phyloP scores from a whole-genome alignment of 2,113 vertebrate species.

The Paradoxurus hermaphroditus region DNA sequence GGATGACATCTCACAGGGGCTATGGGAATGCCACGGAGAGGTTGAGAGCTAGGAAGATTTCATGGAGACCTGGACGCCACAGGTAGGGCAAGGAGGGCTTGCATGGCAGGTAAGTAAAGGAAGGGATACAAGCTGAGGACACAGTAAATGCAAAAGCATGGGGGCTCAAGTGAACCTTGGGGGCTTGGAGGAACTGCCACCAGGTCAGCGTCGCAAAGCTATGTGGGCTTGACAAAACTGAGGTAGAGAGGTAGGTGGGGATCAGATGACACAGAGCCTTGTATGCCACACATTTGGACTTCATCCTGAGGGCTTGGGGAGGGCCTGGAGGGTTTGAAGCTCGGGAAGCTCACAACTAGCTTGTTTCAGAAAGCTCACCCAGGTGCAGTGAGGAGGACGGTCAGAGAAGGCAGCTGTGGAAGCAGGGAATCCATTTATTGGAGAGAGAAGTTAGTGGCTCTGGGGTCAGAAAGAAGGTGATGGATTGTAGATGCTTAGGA shows the following conservation, averaged over 20 bases:
- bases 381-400: not conserved
- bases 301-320: not conserved
- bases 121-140: not conserved
- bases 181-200: not conserved
- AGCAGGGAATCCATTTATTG: not conserved
- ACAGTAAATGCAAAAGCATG: not conserved
- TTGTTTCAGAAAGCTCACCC: not conserved
- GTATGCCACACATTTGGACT: not conserved
- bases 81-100: not conserved
- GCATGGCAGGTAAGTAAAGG: not conserved
- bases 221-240: not conserved
- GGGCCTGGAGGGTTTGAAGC: not conserved
- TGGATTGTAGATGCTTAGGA: not conserved
- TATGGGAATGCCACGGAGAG: not conserved
- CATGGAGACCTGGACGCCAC: not conserved
- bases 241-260: not conserved
- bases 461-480: not conserved
- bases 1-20: not conserved
- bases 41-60: not conserved
- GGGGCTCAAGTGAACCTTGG: not conserved
- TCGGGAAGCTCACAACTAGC: not conserved
- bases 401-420: not conserved
- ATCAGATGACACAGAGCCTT: not conserved
- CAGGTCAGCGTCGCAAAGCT: not conserved
- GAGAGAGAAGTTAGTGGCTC: not conserved